Conservation (phyloP, 2,797 vertebrate genomes). For the Meriones psammophilus region DNA sequence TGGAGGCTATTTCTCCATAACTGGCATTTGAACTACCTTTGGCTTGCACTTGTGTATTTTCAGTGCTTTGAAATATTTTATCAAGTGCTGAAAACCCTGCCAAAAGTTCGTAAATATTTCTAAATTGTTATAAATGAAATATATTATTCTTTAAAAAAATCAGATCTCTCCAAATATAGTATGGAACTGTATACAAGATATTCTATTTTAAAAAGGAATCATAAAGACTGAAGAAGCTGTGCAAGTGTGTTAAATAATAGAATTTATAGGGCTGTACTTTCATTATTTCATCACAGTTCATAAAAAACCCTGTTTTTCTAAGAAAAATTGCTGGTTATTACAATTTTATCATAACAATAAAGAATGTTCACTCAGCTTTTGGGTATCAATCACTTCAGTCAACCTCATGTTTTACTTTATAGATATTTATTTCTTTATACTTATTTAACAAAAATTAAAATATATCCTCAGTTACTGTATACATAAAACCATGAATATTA, state of each 20-base stretch:
- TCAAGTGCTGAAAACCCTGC: not conserved
- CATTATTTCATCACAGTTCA: constrained; percentile 47
- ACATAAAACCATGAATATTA: not conserved
- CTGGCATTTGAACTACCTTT: constrained; percentile 29
- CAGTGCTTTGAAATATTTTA: constrained; percentile 61
- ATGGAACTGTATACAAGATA: not conserved
- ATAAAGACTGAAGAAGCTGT: constrained; percentile 22
- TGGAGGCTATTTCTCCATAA: not conserved
- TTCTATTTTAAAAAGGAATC: constrained; percentile 51
- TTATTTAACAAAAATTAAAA: constrained; percentile 38
- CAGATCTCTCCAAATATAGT: constrained; percentile 42
- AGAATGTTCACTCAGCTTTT: constrained; percentile 32
- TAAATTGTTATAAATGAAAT: constrained; percentile 47
- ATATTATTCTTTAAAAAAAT: not conserved
- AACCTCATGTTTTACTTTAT: not conserved
- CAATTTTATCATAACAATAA: constrained; percentile 20
- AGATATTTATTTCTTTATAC: not conserved
- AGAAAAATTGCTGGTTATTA: constrained; percentile 17
- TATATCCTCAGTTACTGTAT: not conserved
- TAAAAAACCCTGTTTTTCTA: not conserved
- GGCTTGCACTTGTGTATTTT: constrained; percentile 51
- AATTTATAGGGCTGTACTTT: not conserved
- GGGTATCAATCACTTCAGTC: constrained; percentile 3
- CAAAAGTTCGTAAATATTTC: constrained; percentile 42
- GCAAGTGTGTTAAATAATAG: constrained; percentile 45